These are phyloP conservation scores for Sesamia nonagrioides DNA, from an alignment of 1,140 invertebrate genomes.

Conservation along the genomic window DNA sequence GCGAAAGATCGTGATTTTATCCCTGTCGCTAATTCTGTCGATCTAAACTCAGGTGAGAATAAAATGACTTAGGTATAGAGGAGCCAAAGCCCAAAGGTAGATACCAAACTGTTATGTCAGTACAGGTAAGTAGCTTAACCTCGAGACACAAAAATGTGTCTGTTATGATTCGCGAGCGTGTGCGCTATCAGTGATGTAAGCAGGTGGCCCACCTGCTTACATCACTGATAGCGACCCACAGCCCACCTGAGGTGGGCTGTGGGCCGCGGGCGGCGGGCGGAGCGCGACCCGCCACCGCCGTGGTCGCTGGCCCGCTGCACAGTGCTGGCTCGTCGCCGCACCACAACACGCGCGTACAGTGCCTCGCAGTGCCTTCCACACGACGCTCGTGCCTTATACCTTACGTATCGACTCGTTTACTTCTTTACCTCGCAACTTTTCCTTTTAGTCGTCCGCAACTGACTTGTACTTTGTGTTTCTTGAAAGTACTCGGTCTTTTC, in stretches of 20 bases:
- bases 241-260: no score
- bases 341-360: slow-evolving; percentile 54
- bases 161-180: background rate
- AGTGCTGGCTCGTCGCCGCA: slow-evolving; percentile 33
- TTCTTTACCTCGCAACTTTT: slow-evolving; percentile 40
- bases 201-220: slow-evolving; percentile 56
- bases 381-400: slow-evolving; percentile 67
- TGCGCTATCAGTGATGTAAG: slow-evolving; percentile 66
- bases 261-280: background rate
- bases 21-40: no score
- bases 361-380: slow-evolving; percentile 67
- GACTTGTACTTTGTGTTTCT: slow-evolving; percentile 29
- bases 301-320: slow-evolving; percentile 50
- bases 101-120: no score
- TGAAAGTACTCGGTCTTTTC: slow-evolving; percentile 26
- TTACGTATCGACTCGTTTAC: slow-evolving; percentile 37
- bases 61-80: no score
- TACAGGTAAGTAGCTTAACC: no score
- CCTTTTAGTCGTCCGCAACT: slow-evolving; percentile 9
- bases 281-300: slow-evolving; percentile 49
- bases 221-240: slow-evolving; percentile 73
- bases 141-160: no score
- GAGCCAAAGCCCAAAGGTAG: no score
- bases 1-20: no score
- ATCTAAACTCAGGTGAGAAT: no score